Percentiles rank a stretch among this genome's conserved stretches.
Evolutionary conservation across 2,113 vertebrate species (phyloP).

Genomic region (Callocephalon fimbriatum): DNA sequence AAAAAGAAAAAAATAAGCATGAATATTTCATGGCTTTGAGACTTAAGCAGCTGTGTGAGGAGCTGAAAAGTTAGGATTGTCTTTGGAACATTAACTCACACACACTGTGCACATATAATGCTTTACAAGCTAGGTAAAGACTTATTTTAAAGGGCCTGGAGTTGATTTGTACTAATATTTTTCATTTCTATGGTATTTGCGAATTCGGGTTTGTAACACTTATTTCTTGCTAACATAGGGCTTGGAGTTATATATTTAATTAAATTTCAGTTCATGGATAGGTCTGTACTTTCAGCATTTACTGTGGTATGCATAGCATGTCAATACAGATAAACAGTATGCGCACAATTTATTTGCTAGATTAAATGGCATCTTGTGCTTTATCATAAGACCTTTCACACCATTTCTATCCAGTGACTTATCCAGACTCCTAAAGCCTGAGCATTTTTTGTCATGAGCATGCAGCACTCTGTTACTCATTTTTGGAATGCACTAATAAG

Average conservation of each 20-base stretch:
- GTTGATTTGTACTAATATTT: neutral
- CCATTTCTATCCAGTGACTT: neutral
- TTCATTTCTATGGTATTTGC: neutral
- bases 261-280: neutral
- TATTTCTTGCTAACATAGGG: neutral
- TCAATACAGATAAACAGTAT: neutral
- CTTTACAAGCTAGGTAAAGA: neutral
- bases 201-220: neutral
- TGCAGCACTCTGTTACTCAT: neutral
- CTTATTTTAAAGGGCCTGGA: neutral
- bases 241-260: neutral
- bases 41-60: neutral
- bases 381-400: neutral
- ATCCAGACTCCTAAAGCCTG: neutral
- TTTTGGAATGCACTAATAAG: neutral
- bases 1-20: neutral
- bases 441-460: neutral
- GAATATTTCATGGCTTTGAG: constrained; percentile 3
- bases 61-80: constrained; percentile 10
- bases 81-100: neutral
- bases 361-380: neutral
- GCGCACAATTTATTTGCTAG: neutral
- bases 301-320: neutral
- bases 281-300: neutral
- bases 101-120: neutral